Base-by-base conservation (phyloP, 2,113 vertebrate genomes). In the Athene cunicularia region DNA sequence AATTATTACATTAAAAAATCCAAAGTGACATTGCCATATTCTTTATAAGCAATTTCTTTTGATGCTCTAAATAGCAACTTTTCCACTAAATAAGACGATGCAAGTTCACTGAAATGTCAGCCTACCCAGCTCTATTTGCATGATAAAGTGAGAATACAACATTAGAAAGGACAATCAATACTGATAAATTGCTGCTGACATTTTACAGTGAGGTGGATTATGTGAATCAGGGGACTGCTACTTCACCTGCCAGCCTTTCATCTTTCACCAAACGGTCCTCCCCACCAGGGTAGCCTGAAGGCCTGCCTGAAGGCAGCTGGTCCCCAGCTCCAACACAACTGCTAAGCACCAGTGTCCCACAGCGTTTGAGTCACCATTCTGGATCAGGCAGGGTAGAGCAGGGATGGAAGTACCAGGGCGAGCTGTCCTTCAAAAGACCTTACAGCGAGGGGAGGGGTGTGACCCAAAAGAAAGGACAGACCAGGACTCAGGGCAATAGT, bases 51-150 rank as follows among this genome's bases (percentile, higher is more conserved):
- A n/a, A 41, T 75, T 84, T 74, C 52, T 86, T 95, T 91, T 87
- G 72, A 91, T 81, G 33, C 49, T 95, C 52, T 81, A 84, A 91
- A 92, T 39, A 86, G 76, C 56, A 91, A 63, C 28, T 92, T 86
- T 90, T 92, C 26, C 47, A 66, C 50, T 77, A 92, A 90, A 92
- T 8, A 45, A 80, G 41, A 56, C 22, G 8, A 75, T 0, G 3
- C 14, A 68, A 82, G 67, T 58, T 68, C 87, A 86, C 67, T 35
- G 67, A 86, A 88, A 92, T 24, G 32, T 66, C 93, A 90, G 58
- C 62, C 58, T 83, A 53, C 58, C 47, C 53, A 80, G 37, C 32
- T 85, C 62, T 37, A 41, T 76, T 76, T 94, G 63, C 45, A 50
- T 9, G 5, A 80, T 27, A 91, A 73, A 92, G 71, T 1, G 1